These are phyloP conservation scores for Potamilus streckersoni DNA, from an alignment of 1,140 invertebrate genomes.

Conservation along the genomic window DNA sequence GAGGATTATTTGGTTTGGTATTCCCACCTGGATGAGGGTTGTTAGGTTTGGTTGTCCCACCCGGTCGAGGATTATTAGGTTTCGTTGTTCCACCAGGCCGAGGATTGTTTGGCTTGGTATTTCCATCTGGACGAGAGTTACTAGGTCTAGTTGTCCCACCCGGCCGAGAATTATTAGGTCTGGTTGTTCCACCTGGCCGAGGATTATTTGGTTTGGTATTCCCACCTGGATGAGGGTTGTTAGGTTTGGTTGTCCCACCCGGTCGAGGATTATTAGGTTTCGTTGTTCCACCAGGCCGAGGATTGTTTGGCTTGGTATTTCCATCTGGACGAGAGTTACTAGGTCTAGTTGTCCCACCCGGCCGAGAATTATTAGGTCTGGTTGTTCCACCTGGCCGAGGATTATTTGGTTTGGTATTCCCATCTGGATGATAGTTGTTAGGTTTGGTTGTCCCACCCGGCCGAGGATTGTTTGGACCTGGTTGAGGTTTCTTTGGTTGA, in stretches of 20 bases:
- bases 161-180: not conserved
- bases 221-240: constrained; percentile 15
- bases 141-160: not conserved
- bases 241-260: not conserved
- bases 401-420: not conserved
- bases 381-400: constrained; percentile 12
- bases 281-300: constrained; percentile 7
- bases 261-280: not conserved
- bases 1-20: not conserved
- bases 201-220: constrained; percentile 19
- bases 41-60: not conserved
- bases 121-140: not conserved
- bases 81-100: not conserved
- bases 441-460: too few species aligned
- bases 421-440: too few species aligned
- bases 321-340: constrained; percentile 17
- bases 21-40: not conserved
- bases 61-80: too few species aligned
- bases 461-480: too few species aligned
- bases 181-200: constrained; percentile 6
- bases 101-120: not conserved
- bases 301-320: constrained; percentile 17
- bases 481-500: not conserved
- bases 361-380: not conserved
- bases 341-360: constrained; percentile 14